Evolutionary conservation across 2,797 vertebrate species (phyloP).

Genomic region (Etheostoma perlongum): DNA sequence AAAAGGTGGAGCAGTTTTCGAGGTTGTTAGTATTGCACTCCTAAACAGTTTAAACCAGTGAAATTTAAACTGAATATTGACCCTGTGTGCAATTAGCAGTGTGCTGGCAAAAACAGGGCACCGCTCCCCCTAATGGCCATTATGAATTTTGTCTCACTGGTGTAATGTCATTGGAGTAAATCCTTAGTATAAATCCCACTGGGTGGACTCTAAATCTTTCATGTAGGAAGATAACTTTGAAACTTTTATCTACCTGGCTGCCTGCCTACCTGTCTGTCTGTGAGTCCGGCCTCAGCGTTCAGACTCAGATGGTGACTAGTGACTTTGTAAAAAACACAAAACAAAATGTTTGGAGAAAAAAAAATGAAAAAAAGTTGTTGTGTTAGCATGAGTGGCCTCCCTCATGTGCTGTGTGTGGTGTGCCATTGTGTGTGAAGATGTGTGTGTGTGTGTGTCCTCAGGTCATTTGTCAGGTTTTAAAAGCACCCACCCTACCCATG

Average conservation of each 20-base stretch:
- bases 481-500: conserved; percentile 52
- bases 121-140: conserved; percentile 55
- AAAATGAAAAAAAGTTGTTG: conserved; percentile 68
- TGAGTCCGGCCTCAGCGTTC: conserved; percentile 67
- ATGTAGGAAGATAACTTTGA: conserved; percentile 27
- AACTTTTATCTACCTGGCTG: conserved; percentile 25
- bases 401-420: conserved; percentile 82
- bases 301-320: conserved; percentile 81
- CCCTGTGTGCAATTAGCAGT: conserved; percentile 31
- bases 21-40: not conserved
- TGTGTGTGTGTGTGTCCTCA: conserved; percentile 77
- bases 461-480: conserved; percentile 84
- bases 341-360: conserved; percentile 57
- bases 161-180: conserved; percentile 20
- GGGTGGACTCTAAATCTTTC: conserved; percentile 32
- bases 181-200: conserved; percentile 20
- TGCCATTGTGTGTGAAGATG: conserved; percentile 80
- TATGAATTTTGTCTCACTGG: conserved; percentile 21
- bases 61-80: conserved; percentile 33
- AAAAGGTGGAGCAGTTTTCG: not conserved
- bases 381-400: conserved; percentile 84
- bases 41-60: conserved; percentile 1
- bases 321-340: conserved; percentile 76
- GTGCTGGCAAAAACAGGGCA: conserved; percentile 4
- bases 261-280: conserved; percentile 58